A percentile compares a stretch with the other conserved stretches of the same genome.
Evolutionary conservation across 30 jellyfish, hydroid and myxozoan genomes (phyloP).

Genomic region (Aurelia aurita complex sp. Pacific): DNA sequence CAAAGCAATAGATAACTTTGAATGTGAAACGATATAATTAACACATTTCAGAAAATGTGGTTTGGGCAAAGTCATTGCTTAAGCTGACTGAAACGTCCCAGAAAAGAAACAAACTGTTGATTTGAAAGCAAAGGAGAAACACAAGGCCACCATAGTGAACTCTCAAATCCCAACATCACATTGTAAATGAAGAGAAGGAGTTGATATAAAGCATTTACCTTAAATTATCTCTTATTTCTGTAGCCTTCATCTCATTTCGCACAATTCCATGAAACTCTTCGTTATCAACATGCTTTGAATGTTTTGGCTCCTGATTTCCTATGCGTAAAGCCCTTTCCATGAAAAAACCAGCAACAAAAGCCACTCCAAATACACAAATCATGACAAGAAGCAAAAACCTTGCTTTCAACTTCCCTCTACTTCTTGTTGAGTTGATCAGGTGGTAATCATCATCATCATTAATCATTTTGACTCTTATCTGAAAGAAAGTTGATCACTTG

Average conservation of each 20-base stretch:
- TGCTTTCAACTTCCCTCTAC: conserved; percentile 7
- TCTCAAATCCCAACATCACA: neutral
- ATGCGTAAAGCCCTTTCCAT: neutral
- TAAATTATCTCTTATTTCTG: conserved; percentile 39
- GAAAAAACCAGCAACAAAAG: conserved; percentile 45
- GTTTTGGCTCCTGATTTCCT: neutral
- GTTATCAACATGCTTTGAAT: neutral
- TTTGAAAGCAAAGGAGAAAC: too few species aligned
- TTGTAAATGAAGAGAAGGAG: neutral
- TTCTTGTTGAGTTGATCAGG: neutral
- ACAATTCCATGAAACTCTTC: conserved; percentile 40
- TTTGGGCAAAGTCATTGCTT: too few species aligned
- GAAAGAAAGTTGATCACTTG: neutral
- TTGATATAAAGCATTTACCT: conserved; percentile 5
- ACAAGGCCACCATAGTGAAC: neutral
- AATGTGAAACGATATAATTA: too few species aligned
- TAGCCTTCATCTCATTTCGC: conserved; percentile 35
- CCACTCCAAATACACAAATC: conserved; percentile 20
- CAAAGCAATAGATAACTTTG: too few species aligned
- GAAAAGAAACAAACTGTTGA: too few species aligned
- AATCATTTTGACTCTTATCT: neutral
- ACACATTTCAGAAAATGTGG: too few species aligned
- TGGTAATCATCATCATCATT: neutral
- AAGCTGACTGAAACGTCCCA: too few species aligned
- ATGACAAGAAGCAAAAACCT: conserved; percentile 13